A percentile compares a stretch with the other conserved stretches of the same genome.
These are phyloP conservation scores for Drosophila nebulosa DNA, from an alignment of 1,140 invertebrate species.

Conservation along the genomic window DNA sequence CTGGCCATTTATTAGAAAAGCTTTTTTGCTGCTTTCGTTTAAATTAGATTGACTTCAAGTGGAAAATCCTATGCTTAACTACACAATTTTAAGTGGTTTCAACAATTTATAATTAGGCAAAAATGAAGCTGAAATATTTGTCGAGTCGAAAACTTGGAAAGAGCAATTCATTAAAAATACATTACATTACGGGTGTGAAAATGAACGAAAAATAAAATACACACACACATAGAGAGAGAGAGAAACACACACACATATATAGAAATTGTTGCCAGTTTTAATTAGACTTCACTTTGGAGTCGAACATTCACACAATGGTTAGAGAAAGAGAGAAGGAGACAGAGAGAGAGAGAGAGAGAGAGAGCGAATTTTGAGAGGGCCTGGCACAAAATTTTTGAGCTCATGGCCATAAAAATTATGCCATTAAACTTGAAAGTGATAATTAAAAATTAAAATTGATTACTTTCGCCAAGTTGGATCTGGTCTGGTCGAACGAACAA, in stretches of 20 bases:
- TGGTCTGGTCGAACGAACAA: background rate
- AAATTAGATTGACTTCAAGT: no score
- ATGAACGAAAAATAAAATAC: background rate
- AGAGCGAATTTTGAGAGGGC: constrained; percentile 7
- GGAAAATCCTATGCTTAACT: background rate
- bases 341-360: no score
- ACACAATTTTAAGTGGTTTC: background rate
- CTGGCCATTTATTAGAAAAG: no score
- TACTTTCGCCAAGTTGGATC: constrained; percentile 20
- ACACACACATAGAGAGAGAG: background rate
- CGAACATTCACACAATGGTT: constrained; percentile 6
- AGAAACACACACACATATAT: background rate
- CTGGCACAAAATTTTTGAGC: constrained; percentile 39
- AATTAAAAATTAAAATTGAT: constrained; percentile 80
- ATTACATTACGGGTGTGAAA: background rate
- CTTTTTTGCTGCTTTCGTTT: no score
- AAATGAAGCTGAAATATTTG: background rate
- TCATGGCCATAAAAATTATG: constrained; percentile 68
- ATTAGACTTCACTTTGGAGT: background rate
- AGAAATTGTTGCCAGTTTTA: background rate
- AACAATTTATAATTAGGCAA: background rate
- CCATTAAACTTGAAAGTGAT: constrained; percentile 78
- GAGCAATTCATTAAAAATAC: constrained; percentile 1
- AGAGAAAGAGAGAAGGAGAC: background rate
- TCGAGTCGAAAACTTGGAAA: background rate